Base-by-base conservation (phyloP, 1,140 invertebrate genomes). In the Wasmannia auropunctata region DNA sequence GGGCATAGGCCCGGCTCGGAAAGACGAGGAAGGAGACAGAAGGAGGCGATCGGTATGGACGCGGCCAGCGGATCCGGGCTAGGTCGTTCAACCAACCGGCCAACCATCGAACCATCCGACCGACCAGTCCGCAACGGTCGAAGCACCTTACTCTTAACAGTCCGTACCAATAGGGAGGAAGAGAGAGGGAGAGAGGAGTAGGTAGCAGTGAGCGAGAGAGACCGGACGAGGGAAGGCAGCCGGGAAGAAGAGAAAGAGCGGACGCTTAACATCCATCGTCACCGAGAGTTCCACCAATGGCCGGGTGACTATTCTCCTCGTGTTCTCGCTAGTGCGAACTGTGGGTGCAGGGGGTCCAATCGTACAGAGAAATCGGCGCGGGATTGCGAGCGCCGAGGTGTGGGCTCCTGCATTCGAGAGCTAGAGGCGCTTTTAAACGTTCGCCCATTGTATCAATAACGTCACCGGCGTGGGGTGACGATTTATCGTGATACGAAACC, bases 11-110 rank as follows among this genome's bases (percentile, higher is more conserved):
- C 85, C 54, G 69, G 88, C n/a, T 54, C 74, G 31, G 72, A 69
- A 80, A 74, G 76, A 75, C 79, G 85, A 54, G 76, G 76, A 88
- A 88, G 46, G 86, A 90, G 84, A 88, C 86, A 79, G 89, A 91
- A 90, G 58, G 75, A 91, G 90, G 81, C 88, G 90, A 91, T 91
- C 91, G 88, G 91, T 91, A 91, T 86, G 90, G 75, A 91, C 86
- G 88, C 86, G 74, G 60, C 72, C 74, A 62, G 75, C 88, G 91
- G 91, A 91, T 91, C 91, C 91, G 91, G 91, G 91, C 91, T 91
- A 90, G 91, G 90, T 91, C 90, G 91, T 91, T 91, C 91, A 91
- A 91, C 90, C 90, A 91, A 91, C 75, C 85, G 86, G 81, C 70
- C 76, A 91, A 90, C 88, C 90, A 83, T 90, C 91, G 86, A 87